These are phyloP conservation scores for Altica lythri DNA, from an alignment of 2,888 invertebrate species.

Conservation along the genomic window DNA sequence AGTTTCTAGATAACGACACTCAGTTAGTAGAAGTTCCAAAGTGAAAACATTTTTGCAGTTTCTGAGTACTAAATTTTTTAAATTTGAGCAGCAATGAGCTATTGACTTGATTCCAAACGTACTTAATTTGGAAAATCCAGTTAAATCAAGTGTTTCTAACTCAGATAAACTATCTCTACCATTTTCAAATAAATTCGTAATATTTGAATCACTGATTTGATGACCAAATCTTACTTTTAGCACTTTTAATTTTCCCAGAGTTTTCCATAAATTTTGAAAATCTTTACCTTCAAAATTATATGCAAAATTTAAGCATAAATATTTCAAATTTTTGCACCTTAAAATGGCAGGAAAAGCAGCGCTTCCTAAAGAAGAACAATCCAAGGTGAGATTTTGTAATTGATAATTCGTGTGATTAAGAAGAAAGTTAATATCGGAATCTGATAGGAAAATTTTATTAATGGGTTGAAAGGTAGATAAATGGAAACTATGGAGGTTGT, in stretches of 20 bases:
- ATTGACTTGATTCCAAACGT: constrained; percentile 24
- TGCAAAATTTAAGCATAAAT: constrained; percentile 31
- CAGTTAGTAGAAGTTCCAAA: constrained; percentile 14
- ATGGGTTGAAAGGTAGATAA: constrained; percentile 27
- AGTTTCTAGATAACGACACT: constrained; percentile 22
- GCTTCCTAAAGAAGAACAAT: constrained; percentile 29
- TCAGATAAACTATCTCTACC: constrained; percentile 22
- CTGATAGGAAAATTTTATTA: constrained; percentile 20
- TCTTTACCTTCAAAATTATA: constrained; percentile 28
- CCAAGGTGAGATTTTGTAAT: constrained; percentile 24
- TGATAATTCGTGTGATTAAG: constrained; percentile 19
- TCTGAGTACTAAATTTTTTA: constrained; percentile 23
- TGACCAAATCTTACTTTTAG: constrained; percentile 31
- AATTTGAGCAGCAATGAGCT: constrained; percentile 24
- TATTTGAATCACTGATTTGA: constrained; percentile 24
- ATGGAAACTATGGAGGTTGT: constrained; percentile 26
- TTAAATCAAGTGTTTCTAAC: constrained; percentile 29
- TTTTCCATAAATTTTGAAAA: constrained; percentile 31
- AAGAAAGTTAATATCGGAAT: constrained; percentile 27
- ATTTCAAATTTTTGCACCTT: constrained; percentile 26
- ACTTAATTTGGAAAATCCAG: constrained; percentile 28
- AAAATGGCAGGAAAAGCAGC: constrained; percentile 27
- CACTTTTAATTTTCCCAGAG: constrained; percentile 14
- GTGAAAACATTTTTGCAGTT: constrained; percentile 27
- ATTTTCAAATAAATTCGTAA: constrained; percentile 22